Evolutionary conservation across 2,888 invertebrate genomes (phyloP), one percentile per base, ranked within the genome.

Genomic region (Caenorhabditis sp.): DNA sequence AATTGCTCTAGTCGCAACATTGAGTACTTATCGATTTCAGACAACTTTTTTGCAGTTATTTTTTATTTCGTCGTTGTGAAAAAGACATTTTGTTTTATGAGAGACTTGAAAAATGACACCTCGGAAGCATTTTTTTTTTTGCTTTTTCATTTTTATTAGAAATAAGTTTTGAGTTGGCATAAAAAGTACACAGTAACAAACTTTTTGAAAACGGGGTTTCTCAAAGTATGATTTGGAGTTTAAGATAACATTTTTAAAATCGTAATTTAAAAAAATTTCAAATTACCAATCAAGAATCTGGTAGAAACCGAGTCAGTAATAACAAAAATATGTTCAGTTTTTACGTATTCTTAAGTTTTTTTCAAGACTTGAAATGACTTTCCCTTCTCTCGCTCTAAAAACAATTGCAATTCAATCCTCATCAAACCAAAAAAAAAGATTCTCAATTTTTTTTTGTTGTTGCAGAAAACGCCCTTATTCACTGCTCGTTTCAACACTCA

Each of bases 401-500:
- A 53, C 4, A 53, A 12, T 5, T 53, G 23, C 23, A 53, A 23
- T 20, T 53, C 21, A 20, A 21, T 31, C 31, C 31, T 7, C 53
- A 53, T 21, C 2, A 53, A 36, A 59, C 7, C 36, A 12, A 21
- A 59, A 14, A 36, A 36, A n/a, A n/a, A n/a, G n/a, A n/a, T n/a
- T n/a, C n/a, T n/a, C n/a, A n/a, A n/a, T n/a, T n/a, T n/a, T 27
- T 27, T 38, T 54, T 20, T 20, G 2, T 54, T 54, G 5, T 54
- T 70, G 23, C 67, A 67, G 72, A 57, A 64, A 52, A 43, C 64
- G 20, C 67, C 75, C 3, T 38, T 70, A 1, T 56, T 75, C 56
- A 65, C 70, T 49, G 67, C 54, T 43, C 54, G 54, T 52, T 69
- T 75, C 75, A 67, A 75, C 63, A 75, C 75, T 20, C 75, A 75